Percentiles rank a stretch among this genome's conserved stretches.
These are phyloP conservation scores for Leontocebus nigricollis DNA, from an alignment of 2,797 vertebrate genomes.

Conservation along the genomic window DNA sequence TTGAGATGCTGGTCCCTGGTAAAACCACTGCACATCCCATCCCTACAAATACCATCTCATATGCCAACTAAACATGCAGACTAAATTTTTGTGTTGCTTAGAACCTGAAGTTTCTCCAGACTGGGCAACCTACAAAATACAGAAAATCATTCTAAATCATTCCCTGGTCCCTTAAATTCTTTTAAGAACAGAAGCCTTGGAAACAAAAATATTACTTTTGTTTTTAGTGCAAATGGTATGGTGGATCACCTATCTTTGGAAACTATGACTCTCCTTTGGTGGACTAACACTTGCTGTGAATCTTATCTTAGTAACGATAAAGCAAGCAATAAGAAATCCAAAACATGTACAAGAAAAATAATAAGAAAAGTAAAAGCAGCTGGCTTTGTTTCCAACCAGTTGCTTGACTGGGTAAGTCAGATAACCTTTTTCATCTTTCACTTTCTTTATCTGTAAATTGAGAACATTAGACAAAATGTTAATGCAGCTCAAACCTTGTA, in stretches of 20 bases:
- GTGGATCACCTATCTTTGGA: not conserved
- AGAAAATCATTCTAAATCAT: not conserved
- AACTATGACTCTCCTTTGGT: not conserved
- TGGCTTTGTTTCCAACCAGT: not conserved
- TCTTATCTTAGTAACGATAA: not conserved
- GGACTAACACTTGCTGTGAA: not conserved
- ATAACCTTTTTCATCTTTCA: not conserved
- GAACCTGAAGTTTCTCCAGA: not conserved
- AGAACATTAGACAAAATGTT: slow-evolving; percentile 46
- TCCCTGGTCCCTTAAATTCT: not conserved
- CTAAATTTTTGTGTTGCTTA: not conserved
- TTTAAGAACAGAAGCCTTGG: not conserved
- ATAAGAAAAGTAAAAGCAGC: not conserved
- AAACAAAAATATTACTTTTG: not conserved
- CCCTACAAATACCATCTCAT: not conserved
- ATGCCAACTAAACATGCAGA: not conserved
- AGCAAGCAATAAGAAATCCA: not conserved
- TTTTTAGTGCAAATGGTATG: not conserved
- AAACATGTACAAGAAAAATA: not conserved
- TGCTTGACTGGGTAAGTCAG: not conserved
- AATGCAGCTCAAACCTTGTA: slow-evolving; percentile 45
- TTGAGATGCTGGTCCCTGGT: not conserved
- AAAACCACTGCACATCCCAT: not conserved
- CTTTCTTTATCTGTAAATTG: slow-evolving; percentile 31
- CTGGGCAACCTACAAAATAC: not conserved